Evolutionary conservation across 1,140 invertebrate species (phyloP).

Genomic region (Trichoplusia ni): DNA sequence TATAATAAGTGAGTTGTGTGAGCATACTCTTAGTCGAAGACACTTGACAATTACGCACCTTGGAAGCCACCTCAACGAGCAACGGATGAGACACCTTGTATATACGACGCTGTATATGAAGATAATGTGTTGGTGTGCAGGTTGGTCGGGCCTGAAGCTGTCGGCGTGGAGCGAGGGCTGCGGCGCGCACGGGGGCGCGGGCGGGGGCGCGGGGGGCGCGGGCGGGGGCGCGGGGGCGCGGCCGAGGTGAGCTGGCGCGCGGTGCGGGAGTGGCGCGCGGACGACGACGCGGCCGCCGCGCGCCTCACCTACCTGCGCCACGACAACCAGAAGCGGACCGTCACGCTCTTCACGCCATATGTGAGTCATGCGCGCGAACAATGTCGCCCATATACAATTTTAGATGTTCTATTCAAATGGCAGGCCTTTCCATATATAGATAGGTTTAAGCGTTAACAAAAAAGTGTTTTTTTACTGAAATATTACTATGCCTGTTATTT

Average conservation of each 20-base stretch:
- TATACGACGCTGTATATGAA: no score
- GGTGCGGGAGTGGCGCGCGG: constrained; percentile 92
- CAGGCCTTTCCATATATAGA: no score
- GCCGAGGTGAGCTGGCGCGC: constrained; percentile 90
- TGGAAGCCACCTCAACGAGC: no score
- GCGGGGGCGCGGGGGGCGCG: constrained; percentile 90
- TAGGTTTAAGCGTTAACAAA: no score
- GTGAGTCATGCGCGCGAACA: constrained; percentile 88
- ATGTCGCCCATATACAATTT: no score
- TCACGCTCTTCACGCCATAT: constrained; percentile 96
- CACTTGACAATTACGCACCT: no score
- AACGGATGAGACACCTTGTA: no score
- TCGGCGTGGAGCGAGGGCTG: constrained; percentile 95
- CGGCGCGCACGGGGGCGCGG: constrained; percentile 56
- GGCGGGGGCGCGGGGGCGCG: constrained; percentile 68
- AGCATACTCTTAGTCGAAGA: no score
- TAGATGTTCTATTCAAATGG: no score
- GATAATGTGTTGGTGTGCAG: constrained; percentile 41
- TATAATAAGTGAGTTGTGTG: no score
- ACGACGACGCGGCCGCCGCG: constrained; percentile 95
- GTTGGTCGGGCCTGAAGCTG: constrained; percentile 88
- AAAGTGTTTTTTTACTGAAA: no score
- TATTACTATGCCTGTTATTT: no score
- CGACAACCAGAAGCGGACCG: constrained; percentile 91
- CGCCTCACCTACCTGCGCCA: constrained; percentile 92